A percentile compares a stretch with the other conserved stretches of the same genome.
Evolutionary conservation across 2,113 vertebrate genomes (phyloP).

Genomic region (Larimichthys polyactis): DNA sequence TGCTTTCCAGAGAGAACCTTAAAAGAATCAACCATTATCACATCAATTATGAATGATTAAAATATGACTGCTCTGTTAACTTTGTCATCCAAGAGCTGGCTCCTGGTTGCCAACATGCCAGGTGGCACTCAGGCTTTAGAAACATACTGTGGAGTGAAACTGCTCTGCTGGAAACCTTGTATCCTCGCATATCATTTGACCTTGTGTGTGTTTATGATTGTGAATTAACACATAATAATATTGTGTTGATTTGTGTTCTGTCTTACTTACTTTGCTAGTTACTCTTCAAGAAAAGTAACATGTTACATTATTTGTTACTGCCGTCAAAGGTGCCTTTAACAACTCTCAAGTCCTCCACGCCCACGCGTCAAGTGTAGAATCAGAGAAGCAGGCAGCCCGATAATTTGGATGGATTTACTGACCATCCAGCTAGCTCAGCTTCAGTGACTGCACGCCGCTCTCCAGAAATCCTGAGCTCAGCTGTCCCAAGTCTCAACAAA

Average conservation of each 20-base stretch:
- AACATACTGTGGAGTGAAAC: neutral
- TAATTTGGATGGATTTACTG: no score
- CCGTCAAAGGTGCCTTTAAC: no score
- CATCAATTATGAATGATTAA: constrained; percentile 32
- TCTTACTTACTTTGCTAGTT: no score
- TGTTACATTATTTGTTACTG: no score
- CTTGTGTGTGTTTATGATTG: neutral
- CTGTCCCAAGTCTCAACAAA: no score
- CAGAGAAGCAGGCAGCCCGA: no score
- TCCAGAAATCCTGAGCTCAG: no score
- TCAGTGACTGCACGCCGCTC: no score
- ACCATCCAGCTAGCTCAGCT: no score
- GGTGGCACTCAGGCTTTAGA: constrained; percentile 26
- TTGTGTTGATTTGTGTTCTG: neutral
- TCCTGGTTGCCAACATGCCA: constrained; percentile 34
- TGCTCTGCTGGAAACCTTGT: neutral
- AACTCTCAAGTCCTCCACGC: no score
- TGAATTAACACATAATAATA: neutral
- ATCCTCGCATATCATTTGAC: neutral
- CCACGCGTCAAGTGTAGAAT: no score
- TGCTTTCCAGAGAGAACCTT: neutral
- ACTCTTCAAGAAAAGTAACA: no score
- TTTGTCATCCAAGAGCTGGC: constrained; percentile 18
- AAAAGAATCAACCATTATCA: constrained; percentile 30
- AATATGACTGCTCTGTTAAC: constrained; percentile 28